Evolutionary conservation across 2,888 invertebrate species (phyloP), one percentile per base, ranked within the genome.

Genomic region (Chrysolina oricalcia): DNA sequence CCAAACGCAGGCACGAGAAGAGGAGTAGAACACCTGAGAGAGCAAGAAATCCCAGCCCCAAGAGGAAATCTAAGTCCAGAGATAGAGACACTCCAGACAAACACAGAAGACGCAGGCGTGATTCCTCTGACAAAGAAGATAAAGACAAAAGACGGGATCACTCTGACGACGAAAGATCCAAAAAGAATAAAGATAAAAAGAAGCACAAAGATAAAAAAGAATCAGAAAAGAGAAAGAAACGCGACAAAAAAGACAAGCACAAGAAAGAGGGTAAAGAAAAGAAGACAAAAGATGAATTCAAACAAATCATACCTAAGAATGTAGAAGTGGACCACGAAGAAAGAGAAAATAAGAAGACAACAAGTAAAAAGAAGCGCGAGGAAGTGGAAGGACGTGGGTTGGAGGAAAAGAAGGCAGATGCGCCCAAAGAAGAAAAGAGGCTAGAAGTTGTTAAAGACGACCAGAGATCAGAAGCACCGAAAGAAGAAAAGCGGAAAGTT

Each of bases 171-270:
- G 88, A 86, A 69, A 88, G 87, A 81, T 83, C 83, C 71, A 88
- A 86, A 75, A 87, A 87, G 83, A 86, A 83, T 78, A 87, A 91
- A 80, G 91, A 91, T 59, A 90, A 90, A 77, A 92, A 91, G 81
- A 91, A 91, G 77, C 88, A 87, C 81, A 90, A 89, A 78, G 89
- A 91, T 48, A 91, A 91, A 78, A 91, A 90, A 83, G 92, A 91
- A 65, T 82, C 84, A 21, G 87, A 89, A 19, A 86, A 85, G 77
- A 87, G 85, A 74, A 85, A 84, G 89, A 90, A 84, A 88, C 91
- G 82, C 86, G 90, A 87, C 48, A 86, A 85, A 73, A 86, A 86
- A 85, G 88, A 89, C 73, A 89, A 89, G 79, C 86, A 87, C n/a
- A 87, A 86, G 78, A 89, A 87, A 75, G 86, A 85, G 53, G 83